These are phyloP conservation scores for Gallinago undulata DNA, from an alignment of 2,113 vertebrate genomes.

Conservation along the genomic window DNA sequence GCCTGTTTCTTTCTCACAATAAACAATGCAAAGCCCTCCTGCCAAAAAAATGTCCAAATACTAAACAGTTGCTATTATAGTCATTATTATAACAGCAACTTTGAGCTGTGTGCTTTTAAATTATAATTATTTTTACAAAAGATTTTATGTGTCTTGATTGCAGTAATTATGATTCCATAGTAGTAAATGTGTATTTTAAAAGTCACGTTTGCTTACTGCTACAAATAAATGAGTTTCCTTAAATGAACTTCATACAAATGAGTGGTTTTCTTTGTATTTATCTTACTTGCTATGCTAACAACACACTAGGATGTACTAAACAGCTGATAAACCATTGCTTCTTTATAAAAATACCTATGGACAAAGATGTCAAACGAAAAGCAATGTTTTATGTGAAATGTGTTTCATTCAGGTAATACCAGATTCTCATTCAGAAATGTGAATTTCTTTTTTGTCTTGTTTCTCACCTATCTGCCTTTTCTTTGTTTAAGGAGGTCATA, in stretches of 20 bases:
- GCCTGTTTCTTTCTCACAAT: slow-evolving; percentile 80
- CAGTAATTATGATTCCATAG: slow-evolving; percentile 67
- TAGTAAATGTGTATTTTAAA: slow-evolving; percentile 61
- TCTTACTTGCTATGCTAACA: neutral
- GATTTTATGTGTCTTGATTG: slow-evolving; percentile 70
- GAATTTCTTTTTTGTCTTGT: neutral
- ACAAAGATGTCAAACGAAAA: no score
- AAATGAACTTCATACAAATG: slow-evolving; percentile 47
- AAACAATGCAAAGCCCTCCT: slow-evolving; percentile 76
- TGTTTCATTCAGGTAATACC: neutral
- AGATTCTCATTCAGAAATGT: neutral
- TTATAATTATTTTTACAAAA: slow-evolving; percentile 73
- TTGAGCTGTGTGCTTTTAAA: slow-evolving; percentile 71
- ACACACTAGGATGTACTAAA: no score
- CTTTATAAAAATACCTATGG: no score
- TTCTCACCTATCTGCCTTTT: neutral
- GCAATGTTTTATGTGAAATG: no score
- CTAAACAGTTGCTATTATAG: slow-evolving; percentile 77
- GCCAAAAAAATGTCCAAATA: slow-evolving; percentile 81
- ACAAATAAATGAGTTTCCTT: slow-evolving; percentile 49
- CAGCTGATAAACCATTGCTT: no score
- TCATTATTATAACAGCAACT: slow-evolving; percentile 74
- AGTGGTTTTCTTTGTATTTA: slow-evolving; percentile 42
- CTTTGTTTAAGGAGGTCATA: neutral
- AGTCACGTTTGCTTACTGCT: slow-evolving; percentile 34